Base-by-base conservation (phyloP, 1,140 invertebrate genomes). In the Heliconius nattereri region DNA sequence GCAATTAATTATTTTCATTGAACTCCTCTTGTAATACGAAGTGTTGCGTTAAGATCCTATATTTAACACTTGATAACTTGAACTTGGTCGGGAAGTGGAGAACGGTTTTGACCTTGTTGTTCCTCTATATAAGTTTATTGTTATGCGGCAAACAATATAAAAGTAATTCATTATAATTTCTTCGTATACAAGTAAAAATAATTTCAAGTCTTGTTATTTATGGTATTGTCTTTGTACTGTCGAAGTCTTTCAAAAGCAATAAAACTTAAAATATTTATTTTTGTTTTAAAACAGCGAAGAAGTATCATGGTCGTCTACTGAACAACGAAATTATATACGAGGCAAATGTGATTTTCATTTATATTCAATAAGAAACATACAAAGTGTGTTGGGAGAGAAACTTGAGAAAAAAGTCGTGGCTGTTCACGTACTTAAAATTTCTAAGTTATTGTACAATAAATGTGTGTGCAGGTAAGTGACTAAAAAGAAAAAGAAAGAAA, bases 251-350 rank as follows among this genome's bases (percentile, higher is more conserved):
- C 32, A 35, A 35, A 35, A 6, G 11, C 11, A 40, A 40, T 40
- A 40, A 40, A 40, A 40, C 11, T 40, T 45, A 45, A 16, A 16
- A 45, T 16, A 45, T 16, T 82, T 79, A 13, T 66, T 19, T 66
- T 66, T 5, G 1, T 16, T 66, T 66, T 29, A 7, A 26, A 66
- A 26, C 81, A 92, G 91, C 54, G 87, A 89, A 37, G 85, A 88
- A 7, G 86, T 91, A 0, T 20, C 86, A 0, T 92, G 91, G 90
- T 87, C 84, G 1, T 88, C 88, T 0, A 5, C 83, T 1, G 86
- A 88, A 20, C 87, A 92, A 37, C 86, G 89, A 16, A 90, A 91
- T 73, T 73, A 84, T 9, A 32, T 92, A 3, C 85, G 90, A 7
- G 77, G 73, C 2, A 82, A 84, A 1, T 81, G 86, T 0, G 87